These are phyloP conservation scores for Sardinella longiceps DNA, from an alignment of 2,797 vertebrate genomes.

Conservation along the genomic window DNA sequence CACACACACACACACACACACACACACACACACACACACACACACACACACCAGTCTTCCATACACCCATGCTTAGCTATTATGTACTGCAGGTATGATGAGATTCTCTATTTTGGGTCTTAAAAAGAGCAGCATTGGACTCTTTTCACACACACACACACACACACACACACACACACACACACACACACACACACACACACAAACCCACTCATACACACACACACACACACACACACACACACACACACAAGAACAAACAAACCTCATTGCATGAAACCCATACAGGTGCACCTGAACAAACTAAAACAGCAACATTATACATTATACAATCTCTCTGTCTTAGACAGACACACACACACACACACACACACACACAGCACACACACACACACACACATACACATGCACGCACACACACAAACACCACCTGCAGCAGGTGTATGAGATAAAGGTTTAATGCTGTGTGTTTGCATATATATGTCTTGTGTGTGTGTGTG, in stretches of 20 bases:
- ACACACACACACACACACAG: neutral
- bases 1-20: neutral
- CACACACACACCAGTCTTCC: neutral
- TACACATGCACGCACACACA: neutral
- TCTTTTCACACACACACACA: neutral
- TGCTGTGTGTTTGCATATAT: neutral
- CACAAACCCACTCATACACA: neutral
- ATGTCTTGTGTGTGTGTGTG: neutral
- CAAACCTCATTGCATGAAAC: neutral
- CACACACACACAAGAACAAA: neutral
- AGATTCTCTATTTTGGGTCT: no score
- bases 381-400: neutral
- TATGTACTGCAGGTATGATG: no score
- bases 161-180: neutral
- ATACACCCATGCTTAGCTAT: neutral
- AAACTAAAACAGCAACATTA: neutral
- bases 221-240: neutral
- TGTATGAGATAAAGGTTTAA: neutral
- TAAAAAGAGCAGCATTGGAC: no score
- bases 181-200: conserved; percentile 9
- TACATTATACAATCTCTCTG: no score
- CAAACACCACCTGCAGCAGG: neutral
- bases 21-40: conserved; percentile 9
- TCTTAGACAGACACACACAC: neutral
- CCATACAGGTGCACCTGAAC: neutral